These are phyloP conservation scores for Cyrtorhinus lividipennis DNA, from an alignment of 1,140 invertebrate species.

Conservation along the genomic window DNA sequence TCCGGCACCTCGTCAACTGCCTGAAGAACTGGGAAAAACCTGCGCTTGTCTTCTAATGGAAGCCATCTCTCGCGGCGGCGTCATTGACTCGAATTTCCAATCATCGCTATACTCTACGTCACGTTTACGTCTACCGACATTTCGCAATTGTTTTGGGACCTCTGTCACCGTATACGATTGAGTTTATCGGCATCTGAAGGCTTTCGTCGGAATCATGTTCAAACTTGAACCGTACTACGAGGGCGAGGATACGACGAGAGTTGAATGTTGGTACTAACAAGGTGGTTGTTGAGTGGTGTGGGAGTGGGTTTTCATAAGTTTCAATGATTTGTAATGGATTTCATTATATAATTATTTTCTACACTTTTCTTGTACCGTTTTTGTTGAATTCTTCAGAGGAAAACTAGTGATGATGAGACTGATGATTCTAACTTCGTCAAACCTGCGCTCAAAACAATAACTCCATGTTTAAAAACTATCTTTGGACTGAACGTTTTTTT, in stretches of 20 bases:
- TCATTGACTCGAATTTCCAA: conserved; percentile 81
- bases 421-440: no score
- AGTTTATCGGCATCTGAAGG: conserved; percentile 76
- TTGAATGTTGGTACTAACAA: conserved; percentile 48
- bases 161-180: conserved; percentile 54
- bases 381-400: no score
- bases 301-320: conserved; percentile 75
- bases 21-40: conserved; percentile 81
- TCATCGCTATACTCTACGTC: conserved; percentile 76
- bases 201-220: conserved; percentile 85
- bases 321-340: no score
- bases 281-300: conserved; percentile 75
- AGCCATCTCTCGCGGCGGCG: conserved; percentile 87
- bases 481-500: no score
- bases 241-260: conserved; percentile 36
- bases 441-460: no score
- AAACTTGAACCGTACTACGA: conserved; percentile 64
- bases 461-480: no score
- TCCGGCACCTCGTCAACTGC: conserved; percentile 43
- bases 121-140: conserved; percentile 86
- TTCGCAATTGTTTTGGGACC: conserved; percentile 71
- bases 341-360: no score
- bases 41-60: conserved; percentile 68
- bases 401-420: no score
- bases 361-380: no score